phyloP scores from a whole-genome alignment of 2,113 vertebrate species.

The Cynoglossus semilaevis region DNA sequence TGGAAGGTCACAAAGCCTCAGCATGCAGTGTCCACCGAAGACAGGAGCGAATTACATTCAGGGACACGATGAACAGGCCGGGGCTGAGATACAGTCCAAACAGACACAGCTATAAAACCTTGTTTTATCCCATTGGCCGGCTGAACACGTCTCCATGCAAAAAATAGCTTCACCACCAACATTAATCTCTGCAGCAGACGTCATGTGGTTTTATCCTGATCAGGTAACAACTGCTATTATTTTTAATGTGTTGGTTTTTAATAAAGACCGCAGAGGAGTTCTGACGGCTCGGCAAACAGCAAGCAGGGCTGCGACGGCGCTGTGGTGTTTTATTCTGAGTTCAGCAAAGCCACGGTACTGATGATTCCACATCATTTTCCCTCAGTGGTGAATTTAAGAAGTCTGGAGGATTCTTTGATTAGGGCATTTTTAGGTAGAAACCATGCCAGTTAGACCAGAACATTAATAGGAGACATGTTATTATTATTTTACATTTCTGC shows the following conservation, averaged over 20 bases:
- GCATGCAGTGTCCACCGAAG: background rate
- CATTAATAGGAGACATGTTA: too few species aligned
- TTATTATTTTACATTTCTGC: too few species aligned
- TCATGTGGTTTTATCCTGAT: slow-evolving; percentile 43
- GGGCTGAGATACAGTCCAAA: slow-evolving; percentile 35
- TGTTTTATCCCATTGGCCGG: slow-evolving; percentile 35
- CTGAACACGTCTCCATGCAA: slow-evolving; percentile 32
- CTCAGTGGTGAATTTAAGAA: slow-evolving; percentile 1
- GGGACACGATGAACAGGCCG: slow-evolving; percentile 28
- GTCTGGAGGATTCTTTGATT: background rate
- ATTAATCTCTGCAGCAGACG: slow-evolving; percentile 54
- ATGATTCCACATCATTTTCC: background rate
- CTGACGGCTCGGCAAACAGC: slow-evolving; percentile 53
- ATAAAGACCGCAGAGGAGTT: slow-evolving; percentile 44
- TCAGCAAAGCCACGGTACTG: slow-evolving; percentile 2
- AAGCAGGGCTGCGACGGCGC: slow-evolving; percentile 11
- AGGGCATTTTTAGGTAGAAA: too few species aligned
- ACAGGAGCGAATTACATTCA: slow-evolving; percentile 29
- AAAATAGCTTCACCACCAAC: slow-evolving; percentile 38
- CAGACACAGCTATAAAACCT: slow-evolving; percentile 33
- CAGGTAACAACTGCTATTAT: slow-evolving; percentile 56
- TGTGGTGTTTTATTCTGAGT: slow-evolving; percentile 31
- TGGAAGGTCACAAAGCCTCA: slow-evolving; percentile 36
- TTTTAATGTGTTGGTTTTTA: slow-evolving; percentile 59
- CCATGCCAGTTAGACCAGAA: too few species aligned